phyloP scores from a whole-genome alignment of 2,113 vertebrate species.

The Myanophis thanlyinensis region DNA sequence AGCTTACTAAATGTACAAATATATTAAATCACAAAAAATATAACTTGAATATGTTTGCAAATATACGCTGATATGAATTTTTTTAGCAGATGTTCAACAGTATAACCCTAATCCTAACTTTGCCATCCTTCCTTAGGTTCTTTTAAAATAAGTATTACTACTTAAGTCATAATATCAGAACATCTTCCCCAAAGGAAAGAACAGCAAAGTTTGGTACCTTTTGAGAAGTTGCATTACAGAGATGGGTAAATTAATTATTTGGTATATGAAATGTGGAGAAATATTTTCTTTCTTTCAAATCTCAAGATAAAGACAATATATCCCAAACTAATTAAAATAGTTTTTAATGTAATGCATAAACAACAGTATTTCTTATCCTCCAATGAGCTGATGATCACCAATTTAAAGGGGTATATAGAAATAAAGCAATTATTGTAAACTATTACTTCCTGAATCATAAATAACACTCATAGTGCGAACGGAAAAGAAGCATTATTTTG shows the following conservation, averaged over 20 bases:
- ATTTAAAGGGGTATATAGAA: background rate
- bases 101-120: background rate
- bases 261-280: background rate
- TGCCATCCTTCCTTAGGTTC: background rate
- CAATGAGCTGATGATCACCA: background rate
- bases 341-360: background rate
- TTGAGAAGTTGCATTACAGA: background rate
- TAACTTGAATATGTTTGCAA: background rate
- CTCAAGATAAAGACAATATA: background rate
- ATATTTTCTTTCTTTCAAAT: background rate
- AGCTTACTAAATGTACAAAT: background rate
- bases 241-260: background rate
- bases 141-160: background rate
- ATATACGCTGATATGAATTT: background rate
- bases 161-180: background rate
- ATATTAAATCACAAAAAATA: background rate
- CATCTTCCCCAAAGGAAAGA: background rate
- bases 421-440: background rate
- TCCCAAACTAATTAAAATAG: background rate
- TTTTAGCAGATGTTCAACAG: background rate
- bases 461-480: background rate
- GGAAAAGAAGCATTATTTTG: background rate
- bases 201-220: background rate
- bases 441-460: background rate
- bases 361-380: background rate